Evolutionary conservation across 2,797 vertebrate genomes (phyloP), one percentile per base, ranked within the genome.

Genomic region (Cottoperca gobio): DNA sequence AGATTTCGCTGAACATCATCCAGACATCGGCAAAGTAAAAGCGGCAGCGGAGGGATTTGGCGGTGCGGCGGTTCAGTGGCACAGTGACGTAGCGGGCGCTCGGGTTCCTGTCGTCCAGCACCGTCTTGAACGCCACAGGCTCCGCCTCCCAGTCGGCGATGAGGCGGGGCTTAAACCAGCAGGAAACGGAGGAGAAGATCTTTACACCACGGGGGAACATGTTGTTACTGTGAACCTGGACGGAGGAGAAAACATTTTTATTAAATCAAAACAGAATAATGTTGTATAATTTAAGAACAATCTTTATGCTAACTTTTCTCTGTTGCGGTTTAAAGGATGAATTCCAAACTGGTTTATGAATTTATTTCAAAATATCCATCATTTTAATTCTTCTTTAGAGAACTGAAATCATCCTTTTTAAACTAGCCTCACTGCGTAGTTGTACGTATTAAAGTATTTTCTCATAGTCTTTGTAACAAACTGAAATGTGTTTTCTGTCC

Each of bases 1-100:
- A 97, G 54, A 98, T 95, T 87, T 98, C 97, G 0, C 97, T 98
- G 93, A 98, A 96, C 96, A 98, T 95, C 96, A 98, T 97, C 97
- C 97, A 97, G 16, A 93, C 86, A 53, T 97, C 97, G 0, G 97
- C 97, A 0, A 97, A 97, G 93, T 78, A 75, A 82, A 97, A 98
- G 58, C 89, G 95, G 89, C 97, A 98, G 46, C 95, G 94, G 2
- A 97, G 87, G 12, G 95, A 95, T 37, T 93, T 94, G 48, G 95
- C 97, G 0, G 95, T 62, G 0, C 94, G 94, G 23, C 95, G 95
- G 49, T 92, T 78, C n/a, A 98, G 92, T 1, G 96, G 95, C 3
- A 98, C 95, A 0, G 96, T 97, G 39, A 97, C 97, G 8, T 97
- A 97, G 21, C 96, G 95, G 0, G 96, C 95, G 0, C 97, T 98